phyloP scores from a whole-genome alignment of 2,888 invertebrate species.

The Sclerodermus sp. region DNA sequence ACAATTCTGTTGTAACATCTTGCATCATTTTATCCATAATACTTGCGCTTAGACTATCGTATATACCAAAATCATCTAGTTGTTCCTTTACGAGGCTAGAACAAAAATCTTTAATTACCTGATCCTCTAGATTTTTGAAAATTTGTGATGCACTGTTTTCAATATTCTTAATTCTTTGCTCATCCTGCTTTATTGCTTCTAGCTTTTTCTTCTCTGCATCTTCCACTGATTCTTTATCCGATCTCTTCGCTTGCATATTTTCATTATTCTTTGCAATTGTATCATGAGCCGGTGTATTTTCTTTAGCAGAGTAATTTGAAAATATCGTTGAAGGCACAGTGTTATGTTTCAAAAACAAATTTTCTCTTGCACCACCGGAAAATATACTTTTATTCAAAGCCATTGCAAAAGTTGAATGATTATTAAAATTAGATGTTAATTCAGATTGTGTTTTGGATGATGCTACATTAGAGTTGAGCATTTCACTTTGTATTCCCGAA shows the following conservation, averaged over 20 bases:
- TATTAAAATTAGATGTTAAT: neutral
- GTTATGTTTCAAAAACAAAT: constrained; percentile 19
- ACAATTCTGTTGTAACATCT: constrained; percentile 43
- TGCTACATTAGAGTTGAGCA: no score
- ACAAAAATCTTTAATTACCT: constrained; percentile 37
- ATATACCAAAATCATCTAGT: constrained; percentile 26
- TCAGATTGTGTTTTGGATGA: no score
- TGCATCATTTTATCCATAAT: constrained; percentile 27
- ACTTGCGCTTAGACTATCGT: constrained; percentile 38
- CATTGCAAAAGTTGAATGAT: constrained; percentile 20
- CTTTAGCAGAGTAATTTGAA: neutral
- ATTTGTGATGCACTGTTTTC: constrained; percentile 17
- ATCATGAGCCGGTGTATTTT: neutral
- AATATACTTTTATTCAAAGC: constrained; percentile 28
- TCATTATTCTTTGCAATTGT: neutral
- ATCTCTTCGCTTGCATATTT: constrained; percentile 12
- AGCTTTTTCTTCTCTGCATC: constrained; percentile 10
- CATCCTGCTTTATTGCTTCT: constrained; percentile 25
- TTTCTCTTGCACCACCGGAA: constrained; percentile 17
- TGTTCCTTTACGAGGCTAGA: constrained; percentile 32
- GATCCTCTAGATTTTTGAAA: constrained; percentile 30
- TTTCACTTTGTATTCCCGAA: no score
- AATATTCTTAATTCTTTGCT: constrained; percentile 33
- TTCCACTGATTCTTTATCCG: neutral
- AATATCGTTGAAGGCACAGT: neutral